A percentile compares a stretch with the other conserved stretches of the same genome.
These are phyloP conservation scores for Poeciliopsis prolifica DNA, from an alignment of 2,113 vertebrate genomes.

Conservation along the genomic window DNA sequence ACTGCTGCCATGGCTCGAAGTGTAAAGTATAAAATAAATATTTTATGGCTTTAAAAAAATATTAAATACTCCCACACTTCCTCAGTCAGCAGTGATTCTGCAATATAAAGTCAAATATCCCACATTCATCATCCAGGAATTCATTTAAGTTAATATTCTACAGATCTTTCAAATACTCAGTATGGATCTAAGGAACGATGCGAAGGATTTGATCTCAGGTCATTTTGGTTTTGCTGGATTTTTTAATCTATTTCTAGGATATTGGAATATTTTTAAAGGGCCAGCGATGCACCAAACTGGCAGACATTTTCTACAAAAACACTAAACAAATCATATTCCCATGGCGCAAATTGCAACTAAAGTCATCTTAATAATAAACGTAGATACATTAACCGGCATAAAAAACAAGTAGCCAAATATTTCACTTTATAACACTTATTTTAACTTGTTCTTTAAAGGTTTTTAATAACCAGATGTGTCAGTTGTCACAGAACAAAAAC, in stretches of 20 bases:
- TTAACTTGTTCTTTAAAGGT: neutral
- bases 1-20: conserved; percentile 22
- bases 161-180: neutral
- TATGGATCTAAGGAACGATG: neutral
- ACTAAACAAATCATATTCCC: neutral
- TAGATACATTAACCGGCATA: neutral
- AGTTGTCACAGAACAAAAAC: too few species aligned
- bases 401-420: too few species aligned
- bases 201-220: neutral
- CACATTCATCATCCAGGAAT: neutral
- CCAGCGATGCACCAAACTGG: neutral
- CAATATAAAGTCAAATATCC: conserved; percentile 19
- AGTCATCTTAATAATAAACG: neutral
- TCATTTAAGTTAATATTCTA: neutral
- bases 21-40: conserved; percentile 58
- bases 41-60: conserved; percentile 55
- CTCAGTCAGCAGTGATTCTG: conserved; percentile 40
- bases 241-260: neutral
- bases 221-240: neutral
- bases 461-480: too few species aligned
- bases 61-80: conserved; percentile 35
- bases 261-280: neutral
- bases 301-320: neutral
- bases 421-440: neutral
- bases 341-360: neutral